phyloP scores from a whole-genome alignment of 2,888 invertebrate genomes.

The Empis stercorea region DNA sequence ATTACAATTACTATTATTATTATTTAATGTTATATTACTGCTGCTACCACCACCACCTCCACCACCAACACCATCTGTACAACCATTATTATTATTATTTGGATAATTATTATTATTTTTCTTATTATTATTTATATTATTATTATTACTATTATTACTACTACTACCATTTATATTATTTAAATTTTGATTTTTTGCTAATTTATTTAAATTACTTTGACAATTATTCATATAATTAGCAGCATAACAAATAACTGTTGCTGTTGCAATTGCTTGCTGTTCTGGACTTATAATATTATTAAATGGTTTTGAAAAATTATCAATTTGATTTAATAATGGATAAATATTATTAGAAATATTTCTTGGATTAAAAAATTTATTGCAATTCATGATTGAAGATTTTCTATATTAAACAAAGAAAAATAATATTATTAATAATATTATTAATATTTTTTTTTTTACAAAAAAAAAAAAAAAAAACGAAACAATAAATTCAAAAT shows the following conservation, averaged over 20 bases:
- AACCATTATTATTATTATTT: not conserved
- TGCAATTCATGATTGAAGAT: too few relatives aligned
- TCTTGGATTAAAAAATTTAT: not conserved
- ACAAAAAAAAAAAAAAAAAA: too few relatives aligned
- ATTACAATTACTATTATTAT: too few relatives aligned
- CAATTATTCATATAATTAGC: not conserved
- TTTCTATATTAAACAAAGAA: too few relatives aligned
- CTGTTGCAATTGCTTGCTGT: slow-evolving; percentile 1
- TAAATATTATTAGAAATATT: not conserved
- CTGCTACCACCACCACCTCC: too few relatives aligned
- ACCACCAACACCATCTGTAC: not conserved
- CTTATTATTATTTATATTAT: not conserved
- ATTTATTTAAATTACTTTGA: not conserved
- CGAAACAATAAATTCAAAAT: too few relatives aligned
- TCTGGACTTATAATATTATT: not conserved
- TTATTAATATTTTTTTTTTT: too few relatives aligned
- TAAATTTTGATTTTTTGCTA: not conserved
- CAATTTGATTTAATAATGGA: not conserved
- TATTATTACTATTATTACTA: slow-evolving; percentile 3
- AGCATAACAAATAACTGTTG: slow-evolving; percentile 1
- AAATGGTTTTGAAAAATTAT: not conserved
- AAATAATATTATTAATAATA: too few relatives aligned
- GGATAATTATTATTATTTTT: not conserved
- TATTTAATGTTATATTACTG: too few relatives aligned
- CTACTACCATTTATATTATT: slow-evolving; percentile 2